A percentile compares a stretch with the other conserved stretches of the same genome.
phyloP scores from a whole-genome alignment of 92 coral and sea anemone genomes.

The Bergia puertoricense region DNA sequence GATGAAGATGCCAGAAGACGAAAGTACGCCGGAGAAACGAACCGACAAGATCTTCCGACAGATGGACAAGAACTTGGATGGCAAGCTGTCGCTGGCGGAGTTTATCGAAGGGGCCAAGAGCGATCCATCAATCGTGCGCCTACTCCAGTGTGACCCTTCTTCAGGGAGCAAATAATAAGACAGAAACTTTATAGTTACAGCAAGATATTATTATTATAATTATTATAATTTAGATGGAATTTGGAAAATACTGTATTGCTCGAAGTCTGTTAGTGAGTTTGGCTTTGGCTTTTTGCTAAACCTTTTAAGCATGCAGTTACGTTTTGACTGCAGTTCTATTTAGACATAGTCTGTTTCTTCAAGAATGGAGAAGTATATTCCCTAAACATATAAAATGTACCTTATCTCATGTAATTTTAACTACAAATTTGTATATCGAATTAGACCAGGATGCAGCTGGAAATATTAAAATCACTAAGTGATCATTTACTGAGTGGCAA shows the following conservation, averaged over 20 bases:
- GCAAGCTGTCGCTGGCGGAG: constrained; percentile 53
- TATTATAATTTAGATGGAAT: not conserved
- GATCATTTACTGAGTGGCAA: not conserved
- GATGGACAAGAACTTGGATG: constrained; percentile 56
- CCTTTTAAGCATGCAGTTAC: no score
- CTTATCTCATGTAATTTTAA: no score
- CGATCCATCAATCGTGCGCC: constrained; percentile 51
- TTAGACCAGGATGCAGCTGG: not conserved
- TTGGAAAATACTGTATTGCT: not conserved
- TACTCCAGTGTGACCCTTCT: constrained; percentile 33
- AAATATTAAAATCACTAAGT: not conserved
- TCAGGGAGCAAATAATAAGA: not conserved
- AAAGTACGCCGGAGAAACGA: constrained; percentile 96
- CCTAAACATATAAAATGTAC: not conserved
- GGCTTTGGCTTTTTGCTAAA: not conserved
- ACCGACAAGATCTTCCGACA: constrained; percentile 51
- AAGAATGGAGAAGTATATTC: no score
- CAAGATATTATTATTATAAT: not conserved
- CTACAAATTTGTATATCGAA: not conserved
- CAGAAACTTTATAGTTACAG: not conserved
- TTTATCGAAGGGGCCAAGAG: constrained; percentile 56
- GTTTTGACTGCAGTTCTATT: not conserved
- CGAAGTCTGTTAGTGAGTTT: not conserved
- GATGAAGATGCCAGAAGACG: constrained; percentile 98
- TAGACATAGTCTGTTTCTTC: not conserved